Percentiles rank a stretch among this genome's conserved stretches.
Evolutionary conservation across 2,797 vertebrate genomes (phyloP).

Genomic region (Okamejei kenojei): DNA sequence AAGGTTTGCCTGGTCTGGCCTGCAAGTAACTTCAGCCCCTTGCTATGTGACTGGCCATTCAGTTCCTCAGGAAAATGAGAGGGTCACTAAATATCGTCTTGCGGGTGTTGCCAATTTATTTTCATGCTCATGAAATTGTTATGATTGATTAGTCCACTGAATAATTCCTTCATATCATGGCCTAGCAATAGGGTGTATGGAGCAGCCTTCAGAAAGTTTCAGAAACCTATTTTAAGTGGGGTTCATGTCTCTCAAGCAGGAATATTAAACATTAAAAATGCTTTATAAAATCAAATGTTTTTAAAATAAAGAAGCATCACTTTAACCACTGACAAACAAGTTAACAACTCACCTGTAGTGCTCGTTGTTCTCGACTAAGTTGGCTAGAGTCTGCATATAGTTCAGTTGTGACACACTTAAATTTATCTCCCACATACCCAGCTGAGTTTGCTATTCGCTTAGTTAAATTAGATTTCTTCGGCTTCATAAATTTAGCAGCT

Average conservation of each 20-base stretch:
- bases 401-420: constrained; percentile 96
- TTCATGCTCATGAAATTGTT: not conserved
- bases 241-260: not conserved
- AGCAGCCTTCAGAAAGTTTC: not conserved
- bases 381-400: constrained; percentile 96
- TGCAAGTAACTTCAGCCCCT: not conserved
- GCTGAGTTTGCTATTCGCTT: constrained; percentile 95
- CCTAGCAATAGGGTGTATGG: not conserved
- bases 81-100: not conserved
- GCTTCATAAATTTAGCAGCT: constrained; percentile 71
- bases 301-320: not conserved
- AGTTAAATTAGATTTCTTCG: constrained; percentile 81
- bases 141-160: not conserved
- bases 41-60: not conserved
- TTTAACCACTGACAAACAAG: constrained; percentile 38
- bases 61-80: not conserved
- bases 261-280: not conserved
- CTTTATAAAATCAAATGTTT: not conserved
- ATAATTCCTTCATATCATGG: not conserved
- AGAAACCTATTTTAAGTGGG: not conserved
- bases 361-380: constrained; percentile 93
- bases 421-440: constrained; percentile 93
- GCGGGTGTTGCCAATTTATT: not conserved
- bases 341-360: constrained; percentile 83
- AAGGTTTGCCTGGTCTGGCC: not conserved